Evolutionary conservation across 2,888 invertebrate genomes (phyloP).

Genomic region (Tenthredo distinguenda): DNA sequence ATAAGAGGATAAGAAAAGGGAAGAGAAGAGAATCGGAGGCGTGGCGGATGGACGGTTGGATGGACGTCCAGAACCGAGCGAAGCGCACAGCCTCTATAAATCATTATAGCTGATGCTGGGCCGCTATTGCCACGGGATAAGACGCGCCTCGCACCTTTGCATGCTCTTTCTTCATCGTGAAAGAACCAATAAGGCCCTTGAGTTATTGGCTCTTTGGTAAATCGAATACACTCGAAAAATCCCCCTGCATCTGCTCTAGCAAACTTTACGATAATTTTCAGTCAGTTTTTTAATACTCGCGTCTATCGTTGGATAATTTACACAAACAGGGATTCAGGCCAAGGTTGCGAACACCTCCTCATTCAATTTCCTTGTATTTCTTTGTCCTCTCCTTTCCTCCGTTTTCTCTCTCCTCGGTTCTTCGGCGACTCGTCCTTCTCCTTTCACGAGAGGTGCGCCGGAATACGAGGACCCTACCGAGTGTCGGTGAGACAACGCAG

Average conservation of each 20-base stretch:
- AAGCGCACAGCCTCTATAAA: slow-evolving; percentile 40
- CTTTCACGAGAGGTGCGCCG: slow-evolving; percentile 15
- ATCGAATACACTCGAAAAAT: slow-evolving; percentile 35
- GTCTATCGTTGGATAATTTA: not conserved
- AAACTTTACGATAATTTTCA: not conserved
- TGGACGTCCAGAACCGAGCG: slow-evolving; percentile 30
- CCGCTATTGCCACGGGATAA: slow-evolving; percentile 28
- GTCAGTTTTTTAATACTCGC: not conserved
- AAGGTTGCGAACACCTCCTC: not conserved
- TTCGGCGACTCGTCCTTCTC: slow-evolving; percentile 37
- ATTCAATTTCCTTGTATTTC: slow-evolving; percentile 18
- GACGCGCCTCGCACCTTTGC: slow-evolving; percentile 37
- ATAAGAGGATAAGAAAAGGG: slow-evolving; percentile 5
- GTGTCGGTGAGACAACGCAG: slow-evolving; percentile 57
- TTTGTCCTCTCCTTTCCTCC: slow-evolving; percentile 16
- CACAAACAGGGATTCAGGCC: not conserved
- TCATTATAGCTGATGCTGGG: slow-evolving; percentile 38
- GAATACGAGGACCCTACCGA: slow-evolving; percentile 33
- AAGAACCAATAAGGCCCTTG: slow-evolving; percentile 45
- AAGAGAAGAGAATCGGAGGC: slow-evolving; percentile 55
- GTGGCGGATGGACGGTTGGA: slow-evolving; percentile 62
- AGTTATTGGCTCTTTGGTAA: slow-evolving; percentile 49
- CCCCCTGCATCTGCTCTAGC: not conserved
- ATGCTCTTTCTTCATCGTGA: slow-evolving; percentile 37
- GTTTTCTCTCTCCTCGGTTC: slow-evolving; percentile 35